phyloP scores from a whole-genome alignment of 2,888 invertebrate genomes.

The Dicyrtomina minuta region DNA sequence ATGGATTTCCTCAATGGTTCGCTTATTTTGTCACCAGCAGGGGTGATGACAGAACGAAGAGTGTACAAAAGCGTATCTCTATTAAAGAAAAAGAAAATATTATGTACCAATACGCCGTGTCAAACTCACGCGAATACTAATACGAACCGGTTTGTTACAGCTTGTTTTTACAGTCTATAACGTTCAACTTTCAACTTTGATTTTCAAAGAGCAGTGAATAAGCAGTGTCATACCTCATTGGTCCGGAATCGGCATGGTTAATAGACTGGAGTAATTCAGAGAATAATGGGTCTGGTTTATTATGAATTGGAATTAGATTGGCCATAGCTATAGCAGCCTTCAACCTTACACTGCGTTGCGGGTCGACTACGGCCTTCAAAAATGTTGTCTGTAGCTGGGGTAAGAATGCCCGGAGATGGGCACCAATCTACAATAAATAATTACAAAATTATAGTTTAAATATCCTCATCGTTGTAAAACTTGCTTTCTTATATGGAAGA shows the following conservation, averaged over 20 bases:
- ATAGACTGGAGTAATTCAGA: conserved; percentile 85
- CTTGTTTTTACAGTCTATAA: too few species aligned
- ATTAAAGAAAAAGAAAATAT: conserved; percentile 38
- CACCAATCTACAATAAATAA: conserved; percentile 81
- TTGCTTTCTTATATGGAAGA: too few species aligned
- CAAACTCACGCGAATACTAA: too few species aligned
- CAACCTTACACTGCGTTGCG: conserved; percentile 80
- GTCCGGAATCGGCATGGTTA: conserved; percentile 78
- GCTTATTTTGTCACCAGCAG: conserved; percentile 86
- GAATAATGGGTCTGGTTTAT: conserved; percentile 91
- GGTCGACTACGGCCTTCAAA: conserved; percentile 89
- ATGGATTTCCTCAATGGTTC: conserved; percentile 75
- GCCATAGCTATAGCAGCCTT: conserved; percentile 86
- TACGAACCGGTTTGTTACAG: too few species aligned
- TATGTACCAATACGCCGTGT: too few species aligned
- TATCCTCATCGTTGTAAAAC: not conserved
- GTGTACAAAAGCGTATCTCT: conserved; percentile 93
- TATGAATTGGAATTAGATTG: conserved; percentile 86
- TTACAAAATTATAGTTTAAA: conserved; percentile 20
- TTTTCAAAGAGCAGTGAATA: too few species aligned
- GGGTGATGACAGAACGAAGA: conserved; percentile 76
- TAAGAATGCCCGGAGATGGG: conserved; percentile 93
- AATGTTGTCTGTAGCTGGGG: conserved; percentile 99
- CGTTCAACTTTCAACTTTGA: too few species aligned
- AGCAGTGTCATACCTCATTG: conserved; percentile 67